Percentiles rank a stretch among this genome's conserved stretches.
phyloP scores from a whole-genome alignment of 2,797 vertebrate species.

The Etheostoma nigrum region DNA sequence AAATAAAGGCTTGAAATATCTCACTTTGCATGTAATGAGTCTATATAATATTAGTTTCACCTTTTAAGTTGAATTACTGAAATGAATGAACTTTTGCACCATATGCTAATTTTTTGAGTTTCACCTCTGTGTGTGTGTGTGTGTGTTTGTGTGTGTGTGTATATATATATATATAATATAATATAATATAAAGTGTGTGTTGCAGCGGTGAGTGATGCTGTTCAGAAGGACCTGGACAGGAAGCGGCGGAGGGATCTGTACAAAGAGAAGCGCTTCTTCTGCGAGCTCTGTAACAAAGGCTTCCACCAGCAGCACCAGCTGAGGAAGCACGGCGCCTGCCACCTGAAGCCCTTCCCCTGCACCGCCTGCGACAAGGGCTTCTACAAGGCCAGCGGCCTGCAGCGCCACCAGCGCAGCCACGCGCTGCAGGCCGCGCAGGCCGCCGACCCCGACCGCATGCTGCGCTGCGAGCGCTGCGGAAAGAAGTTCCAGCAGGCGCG shows the following conservation, averaged over 20 bases:
- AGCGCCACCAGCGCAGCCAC: slow-evolving; percentile 64
- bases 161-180: too few relatives aligned
- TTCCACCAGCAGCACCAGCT: slow-evolving; percentile 78
- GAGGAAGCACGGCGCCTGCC: slow-evolving; percentile 63
- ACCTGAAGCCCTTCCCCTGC: slow-evolving; percentile 75
- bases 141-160: too few relatives aligned
- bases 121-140: too few relatives aligned
- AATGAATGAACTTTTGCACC: too few relatives aligned
- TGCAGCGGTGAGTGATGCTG: slow-evolving; percentile 50
- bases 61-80: too few relatives aligned
- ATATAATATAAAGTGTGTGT: too few relatives aligned
- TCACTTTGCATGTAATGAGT: too few relatives aligned
- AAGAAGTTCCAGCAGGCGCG: slow-evolving; percentile 62
- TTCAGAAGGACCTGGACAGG: slow-evolving; percentile 65
- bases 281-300: slow-evolving; percentile 71
- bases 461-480: slow-evolving; percentile 69
- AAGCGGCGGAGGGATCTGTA: slow-evolving; percentile 69
- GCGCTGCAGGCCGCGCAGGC: slow-evolving; percentile 62
- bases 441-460: slow-evolving; percentile 61
- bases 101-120: too few relatives aligned
- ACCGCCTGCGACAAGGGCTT: slow-evolving; percentile 75
- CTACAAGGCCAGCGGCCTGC: slow-evolving; percentile 65
- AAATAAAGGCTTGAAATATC: too few relatives aligned
- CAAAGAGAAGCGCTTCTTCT: slow-evolving; percentile 78
- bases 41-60: too few relatives aligned